A percentile compares a stretch with the other conserved stretches of the same genome.
Evolutionary conservation across 1,140 invertebrate species (phyloP).

Genomic region (Lucilia cuprina): DNA sequence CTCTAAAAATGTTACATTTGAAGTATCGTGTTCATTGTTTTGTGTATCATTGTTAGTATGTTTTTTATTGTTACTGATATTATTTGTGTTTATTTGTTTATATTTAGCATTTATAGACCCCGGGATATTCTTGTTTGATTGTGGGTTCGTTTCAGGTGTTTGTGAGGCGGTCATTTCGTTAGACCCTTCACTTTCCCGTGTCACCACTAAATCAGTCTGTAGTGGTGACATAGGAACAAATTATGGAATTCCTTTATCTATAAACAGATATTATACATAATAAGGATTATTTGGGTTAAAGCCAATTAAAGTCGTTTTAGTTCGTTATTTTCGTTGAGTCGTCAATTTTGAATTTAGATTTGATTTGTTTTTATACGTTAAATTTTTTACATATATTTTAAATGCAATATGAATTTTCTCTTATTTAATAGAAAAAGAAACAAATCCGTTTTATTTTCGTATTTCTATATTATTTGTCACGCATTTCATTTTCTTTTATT

Average conservation of each 20-base stretch:
- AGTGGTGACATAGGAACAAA: constrained; percentile 21
- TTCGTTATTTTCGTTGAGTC: background rate
- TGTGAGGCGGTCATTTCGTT: background rate
- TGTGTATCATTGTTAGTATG: constrained; percentile 19
- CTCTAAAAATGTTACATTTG: constrained; percentile 48
- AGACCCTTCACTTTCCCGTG: background rate
- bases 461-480: constrained; percentile 15
- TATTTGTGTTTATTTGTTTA: constrained; percentile 16
- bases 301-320: background rate
- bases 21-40: background rate
- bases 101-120: background rate
- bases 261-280: background rate
- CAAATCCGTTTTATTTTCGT: background rate
- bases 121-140: background rate
- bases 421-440: background rate
- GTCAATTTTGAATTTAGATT: constrained; percentile 13
- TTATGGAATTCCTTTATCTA: background rate
- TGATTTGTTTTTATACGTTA: background rate
- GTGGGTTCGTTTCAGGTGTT: background rate
- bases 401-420: too few relatives aligned
- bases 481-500: background rate
- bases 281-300: background rate
- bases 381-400: background rate
- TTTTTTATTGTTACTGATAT: background rate
- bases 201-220: constrained; percentile 15